Evolutionary conservation across 2,113 vertebrate genomes (phyloP), one percentile per base, ranked within the genome.

Genomic region (Macaca fascicularis): DNA sequence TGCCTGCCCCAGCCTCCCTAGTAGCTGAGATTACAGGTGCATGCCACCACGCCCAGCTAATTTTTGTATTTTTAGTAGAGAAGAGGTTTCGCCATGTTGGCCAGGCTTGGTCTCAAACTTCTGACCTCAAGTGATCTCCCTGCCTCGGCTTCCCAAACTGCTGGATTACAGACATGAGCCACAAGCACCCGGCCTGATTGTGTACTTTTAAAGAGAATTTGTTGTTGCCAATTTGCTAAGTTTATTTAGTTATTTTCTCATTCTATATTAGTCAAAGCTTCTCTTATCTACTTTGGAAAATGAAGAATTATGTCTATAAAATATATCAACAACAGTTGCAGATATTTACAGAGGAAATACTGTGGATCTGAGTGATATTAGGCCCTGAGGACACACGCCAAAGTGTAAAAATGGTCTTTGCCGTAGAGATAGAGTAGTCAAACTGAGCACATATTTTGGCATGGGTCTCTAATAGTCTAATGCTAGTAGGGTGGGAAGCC

Each of bases 331-430:
- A 78, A 57, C 20, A 52, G 32, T 10, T 86, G 61, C 72, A 72
- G 55, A 84, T 85, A 87, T 19, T 80, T 89, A 79, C 45, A 72
- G 30, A 89, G 38, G 48, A 17, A 84, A 43, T 59, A 35, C 50
- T 84, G 3, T 75, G 38, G 32, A 85, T 50, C 38, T 80, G 32
- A 87, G 48, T 70, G 64, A 48, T 38, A 40, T n/a, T 78, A 45
- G 48, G 20, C 27, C 16, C 70, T 48, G 32, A 84, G n/a, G 43
- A 57, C 32, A 91, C 10, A 32, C 5, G 27, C 17, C 23, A 52
- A 86, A 94, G 78, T 40, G 16, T 48, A 57, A 95, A 87, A 91
- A 38, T 22, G 59, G 35, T 50, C 95, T 97, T 96, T 93, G 92
- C 9, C 61, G 48, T 89, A 52, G 32, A 82, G 43, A 79, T 19